phyloP scores from a whole-genome alignment of 2,888 invertebrate genomes.

The Papilio demoleus region DNA sequence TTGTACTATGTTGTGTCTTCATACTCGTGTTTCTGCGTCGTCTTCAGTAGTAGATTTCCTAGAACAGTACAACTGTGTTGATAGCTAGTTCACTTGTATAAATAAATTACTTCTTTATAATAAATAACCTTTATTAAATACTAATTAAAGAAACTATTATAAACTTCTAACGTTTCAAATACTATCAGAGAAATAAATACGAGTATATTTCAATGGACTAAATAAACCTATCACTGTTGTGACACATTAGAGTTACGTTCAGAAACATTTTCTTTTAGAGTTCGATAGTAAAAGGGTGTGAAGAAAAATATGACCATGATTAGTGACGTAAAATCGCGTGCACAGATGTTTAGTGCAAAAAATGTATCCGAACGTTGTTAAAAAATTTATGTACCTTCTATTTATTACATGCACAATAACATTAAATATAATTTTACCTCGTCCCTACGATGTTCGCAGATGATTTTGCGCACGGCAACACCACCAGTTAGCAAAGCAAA shows the following conservation, averaged over 20 bases:
- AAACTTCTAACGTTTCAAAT: too few species aligned
- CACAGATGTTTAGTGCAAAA: conserved; percentile 25
- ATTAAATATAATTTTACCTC: conserved; percentile 63
- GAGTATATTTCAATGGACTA: too few species aligned
- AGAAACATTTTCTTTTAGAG: conserved; percentile 21
- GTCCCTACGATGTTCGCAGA: conserved; percentile 72
- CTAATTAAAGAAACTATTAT: too few species aligned
- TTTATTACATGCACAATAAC: conserved; percentile 31
- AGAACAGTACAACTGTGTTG: conserved; percentile 47
- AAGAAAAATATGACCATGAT: conserved; percentile 9
- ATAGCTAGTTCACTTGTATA: too few species aligned
- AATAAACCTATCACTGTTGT: too few species aligned
- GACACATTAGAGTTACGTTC: conserved; percentile 18
- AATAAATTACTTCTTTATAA: too few species aligned
- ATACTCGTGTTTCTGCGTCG: conserved; percentile 80
- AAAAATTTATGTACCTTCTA: neutral
- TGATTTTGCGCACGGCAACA: conserved; percentile 66
- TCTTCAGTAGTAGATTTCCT: conserved; percentile 84
- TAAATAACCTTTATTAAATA: too few species aligned
- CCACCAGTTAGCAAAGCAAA: conserved; percentile 83
- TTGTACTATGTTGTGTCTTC: conserved; percentile 69
- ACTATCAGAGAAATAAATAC: too few species aligned
- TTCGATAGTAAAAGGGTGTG: conserved; percentile 8
- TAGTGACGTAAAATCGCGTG: conserved; percentile 1
- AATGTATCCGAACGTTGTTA: conserved; percentile 35